These are phyloP conservation scores for Lasioglossum marginatum DNA, from an alignment of 2,888 invertebrate species.

Conservation along the genomic window DNA sequence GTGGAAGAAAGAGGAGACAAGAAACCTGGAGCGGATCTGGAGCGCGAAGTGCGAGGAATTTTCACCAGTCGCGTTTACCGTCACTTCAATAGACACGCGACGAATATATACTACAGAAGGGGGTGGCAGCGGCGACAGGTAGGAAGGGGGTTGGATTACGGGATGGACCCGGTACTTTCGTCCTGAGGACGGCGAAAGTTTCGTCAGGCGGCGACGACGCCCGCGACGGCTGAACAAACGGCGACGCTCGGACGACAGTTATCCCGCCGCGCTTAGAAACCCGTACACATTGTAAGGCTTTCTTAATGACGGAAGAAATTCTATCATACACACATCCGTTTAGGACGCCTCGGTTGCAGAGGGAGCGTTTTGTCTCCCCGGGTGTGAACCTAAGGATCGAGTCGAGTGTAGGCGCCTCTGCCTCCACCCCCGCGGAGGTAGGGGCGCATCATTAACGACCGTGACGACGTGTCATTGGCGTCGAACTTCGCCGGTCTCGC, in stretches of 20 bases:
- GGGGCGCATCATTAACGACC: conserved; percentile 78
- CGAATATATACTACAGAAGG: conserved; percentile 53
- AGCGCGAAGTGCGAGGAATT: conserved; percentile 75
- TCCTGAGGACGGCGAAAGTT: conserved; percentile 63
- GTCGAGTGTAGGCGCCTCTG: conserved; percentile 51
- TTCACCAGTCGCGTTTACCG: conserved; percentile 77
- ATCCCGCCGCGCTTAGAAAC: conserved; percentile 75
- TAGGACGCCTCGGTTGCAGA: conserved; percentile 77
- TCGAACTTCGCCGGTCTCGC: conserved; percentile 66
- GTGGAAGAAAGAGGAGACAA: conserved; percentile 66
- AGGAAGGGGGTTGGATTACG: conserved; percentile 13
- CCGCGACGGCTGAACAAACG: neutral
- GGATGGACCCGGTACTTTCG: conserved; percentile 63
- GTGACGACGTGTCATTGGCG: conserved; percentile 74
- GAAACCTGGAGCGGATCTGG: conserved; percentile 75
- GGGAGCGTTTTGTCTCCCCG: conserved; percentile 79
- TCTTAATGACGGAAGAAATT: conserved; percentile 85
- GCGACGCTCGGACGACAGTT: conserved; percentile 69
- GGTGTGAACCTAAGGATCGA: conserved; percentile 77
- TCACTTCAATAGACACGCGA: conserved; percentile 78
- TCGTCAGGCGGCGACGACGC: conserved; percentile 59
- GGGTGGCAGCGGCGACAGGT: conserved; percentile 20
- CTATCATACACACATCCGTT: conserved; percentile 83
- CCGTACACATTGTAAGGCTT: conserved; percentile 81
- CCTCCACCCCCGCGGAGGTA: conserved; percentile 47